Evolutionary conservation across 30 jellyfish, hydroid and myxozoan genomes (phyloP), one percentile per base, ranked within the genome.

Genomic region (Rhopilema esculentum): DNA sequence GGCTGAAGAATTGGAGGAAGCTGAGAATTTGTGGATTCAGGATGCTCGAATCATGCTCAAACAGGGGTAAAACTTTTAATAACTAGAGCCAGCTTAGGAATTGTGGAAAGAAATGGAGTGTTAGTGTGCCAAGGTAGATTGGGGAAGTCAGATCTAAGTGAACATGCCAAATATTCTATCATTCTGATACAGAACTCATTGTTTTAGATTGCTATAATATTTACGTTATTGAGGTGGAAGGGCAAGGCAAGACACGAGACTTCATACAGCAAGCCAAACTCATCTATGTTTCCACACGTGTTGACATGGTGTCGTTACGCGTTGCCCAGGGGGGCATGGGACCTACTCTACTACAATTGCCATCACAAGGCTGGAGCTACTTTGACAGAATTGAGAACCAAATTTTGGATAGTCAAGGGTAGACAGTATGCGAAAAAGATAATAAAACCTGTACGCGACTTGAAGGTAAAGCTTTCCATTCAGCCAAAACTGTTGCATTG

Each of bases 391-490:
- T n/a, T 83, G 25, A 68, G 91, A n/a, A 27, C 63, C n/a, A n/a
- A n/a, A n/a, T n/a, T 67, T 49, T 67, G 81, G 92, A 29, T 83
- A 8, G 49, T 83, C 7, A 33, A 52, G 63, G 92, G 92, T 8
- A 83, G 92, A 83, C 92, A 83, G 75, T 83, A 19, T 48, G 92
- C 71, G 32, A 70, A 83, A 31, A 83, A 72, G 53, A 28, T 83
- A 2, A 64, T 81, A 8, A 49, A 18, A 7, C 1, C 4, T 69
- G 52, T 40, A 19, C 26, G 79, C 25, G 16, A 49, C 88, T 23
- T 24, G 79, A 83, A 19, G 92, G 92, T 17, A 72, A 61, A 31
- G n/a, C 93, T 24, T 85, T 21, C 72, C 16, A 31, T 50, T 20
- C 89, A 48, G 84, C 91, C 12, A 69, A 16, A 69, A 0, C 53